Evolutionary conservation across 2,113 vertebrate species (phyloP).

Genomic region (Ariopsis seemanni): DNA sequence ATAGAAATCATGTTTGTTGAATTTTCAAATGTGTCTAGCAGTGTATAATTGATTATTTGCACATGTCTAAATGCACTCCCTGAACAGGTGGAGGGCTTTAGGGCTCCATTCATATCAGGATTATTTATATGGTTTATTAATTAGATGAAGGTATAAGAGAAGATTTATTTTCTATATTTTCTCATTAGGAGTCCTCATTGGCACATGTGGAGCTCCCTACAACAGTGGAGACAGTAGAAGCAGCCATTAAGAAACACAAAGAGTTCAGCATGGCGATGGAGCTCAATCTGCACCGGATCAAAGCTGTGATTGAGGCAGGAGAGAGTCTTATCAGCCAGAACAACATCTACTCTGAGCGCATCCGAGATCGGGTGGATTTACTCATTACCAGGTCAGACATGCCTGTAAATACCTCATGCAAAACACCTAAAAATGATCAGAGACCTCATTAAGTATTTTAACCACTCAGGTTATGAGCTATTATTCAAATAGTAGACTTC

Average conservation of each 20-base stretch:
- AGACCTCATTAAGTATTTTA: background rate
- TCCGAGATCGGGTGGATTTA: slow-evolving; percentile 74
- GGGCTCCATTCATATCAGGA: background rate
- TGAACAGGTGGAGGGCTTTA: background rate
- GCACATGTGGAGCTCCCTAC: slow-evolving; percentile 79
- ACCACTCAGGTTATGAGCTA: background rate
- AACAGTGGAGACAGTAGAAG: slow-evolving; percentile 80
- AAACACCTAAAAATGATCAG: background rate
- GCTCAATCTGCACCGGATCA: slow-evolving; percentile 84
- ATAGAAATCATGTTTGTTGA: background rate
- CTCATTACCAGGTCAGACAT: slow-evolving; percentile 78
- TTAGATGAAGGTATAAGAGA: background rate
- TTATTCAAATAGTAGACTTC: background rate
- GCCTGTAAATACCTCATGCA: background rate
- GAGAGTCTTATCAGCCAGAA: slow-evolving; percentile 85
- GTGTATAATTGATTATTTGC: background rate
- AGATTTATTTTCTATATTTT: background rate
- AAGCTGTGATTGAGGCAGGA: slow-evolving; percentile 82
- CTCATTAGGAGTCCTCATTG: slow-evolving; percentile 77
- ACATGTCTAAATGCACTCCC: background rate
- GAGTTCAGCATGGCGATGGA: slow-evolving; percentile 92
- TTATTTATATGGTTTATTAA: background rate
- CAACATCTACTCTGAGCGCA: slow-evolving; percentile 81
- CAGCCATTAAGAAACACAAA: slow-evolving; percentile 83
- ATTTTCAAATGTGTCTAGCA: background rate